Percentiles rank a stretch among this genome's conserved stretches.
phyloP scores from a whole-genome alignment of 1,140 invertebrate genomes.

The Acromyrmex heyeri region DNA sequence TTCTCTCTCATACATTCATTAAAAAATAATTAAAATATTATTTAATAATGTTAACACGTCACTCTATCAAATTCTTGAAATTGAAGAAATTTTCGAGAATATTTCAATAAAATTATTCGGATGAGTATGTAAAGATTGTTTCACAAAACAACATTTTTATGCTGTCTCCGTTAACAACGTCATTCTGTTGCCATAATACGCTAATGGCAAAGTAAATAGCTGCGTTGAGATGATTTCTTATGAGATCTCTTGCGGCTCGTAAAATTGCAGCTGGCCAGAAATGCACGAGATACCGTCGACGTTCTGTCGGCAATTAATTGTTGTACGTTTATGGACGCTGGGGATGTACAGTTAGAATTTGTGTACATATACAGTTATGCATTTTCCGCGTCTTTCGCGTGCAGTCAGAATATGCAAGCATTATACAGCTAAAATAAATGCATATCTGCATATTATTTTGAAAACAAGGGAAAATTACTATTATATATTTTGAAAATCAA shows the following conservation, averaged over 20 bases:
- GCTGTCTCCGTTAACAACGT: background rate
- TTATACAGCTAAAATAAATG: background rate
- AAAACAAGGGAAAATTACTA: background rate
- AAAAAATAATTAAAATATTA: constrained; percentile 18
- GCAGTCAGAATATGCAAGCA: background rate
- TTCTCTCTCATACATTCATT: background rate
- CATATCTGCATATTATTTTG: background rate
- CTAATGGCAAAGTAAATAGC: constrained; percentile 2
- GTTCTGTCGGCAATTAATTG: constrained; percentile 39
- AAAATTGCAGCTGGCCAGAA: constrained; percentile 13
- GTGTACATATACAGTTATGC: constrained; percentile 38
- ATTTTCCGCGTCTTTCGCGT: background rate
- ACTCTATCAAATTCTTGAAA: background rate
- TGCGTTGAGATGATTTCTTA: background rate
- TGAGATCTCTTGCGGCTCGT: background rate
- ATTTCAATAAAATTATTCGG: background rate
- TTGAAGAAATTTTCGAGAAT: background rate
- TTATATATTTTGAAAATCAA: background rate
- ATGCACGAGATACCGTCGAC: constrained; percentile 1
- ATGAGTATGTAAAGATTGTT: background rate
- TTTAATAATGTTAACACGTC: background rate
- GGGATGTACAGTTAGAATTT: constrained; percentile 43
- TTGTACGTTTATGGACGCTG: constrained; percentile 10
- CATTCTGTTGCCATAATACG: background rate
- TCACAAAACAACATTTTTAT: constrained; percentile 5